phyloP scores from a whole-genome alignment of 2,797 vertebrate genomes.

The Enteromius paludinosus region DNA sequence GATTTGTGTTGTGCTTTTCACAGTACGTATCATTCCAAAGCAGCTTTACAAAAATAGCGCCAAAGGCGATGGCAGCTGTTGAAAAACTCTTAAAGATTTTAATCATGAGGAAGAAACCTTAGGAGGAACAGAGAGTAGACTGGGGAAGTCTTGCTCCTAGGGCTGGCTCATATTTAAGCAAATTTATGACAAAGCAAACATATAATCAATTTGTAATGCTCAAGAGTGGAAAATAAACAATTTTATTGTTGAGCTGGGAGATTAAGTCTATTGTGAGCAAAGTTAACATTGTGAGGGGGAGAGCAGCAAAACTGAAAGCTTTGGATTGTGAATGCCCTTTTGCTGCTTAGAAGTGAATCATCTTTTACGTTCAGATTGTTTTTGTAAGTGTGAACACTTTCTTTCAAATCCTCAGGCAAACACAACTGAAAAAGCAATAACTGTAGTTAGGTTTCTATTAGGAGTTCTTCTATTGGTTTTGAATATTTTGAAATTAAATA shows the following conservation, averaged over 20 bases:
- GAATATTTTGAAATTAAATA: slow-evolving; percentile 48
- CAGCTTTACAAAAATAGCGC: slow-evolving; percentile 15
- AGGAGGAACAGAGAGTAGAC: not conserved
- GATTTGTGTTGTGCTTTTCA: not conserved
- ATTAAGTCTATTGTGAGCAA: slow-evolving; percentile 40
- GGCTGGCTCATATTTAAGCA: not conserved
- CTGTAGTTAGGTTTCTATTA: slow-evolving; percentile 16
- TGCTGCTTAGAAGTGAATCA: slow-evolving; percentile 62
- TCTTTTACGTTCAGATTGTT: slow-evolving; percentile 63
- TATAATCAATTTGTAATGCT: slow-evolving; percentile 22
- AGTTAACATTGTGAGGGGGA: slow-evolving; percentile 40
- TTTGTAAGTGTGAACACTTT: slow-evolving; percentile 57
- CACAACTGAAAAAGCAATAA: slow-evolving; percentile 59
- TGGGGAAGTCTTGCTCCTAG: not conserved
- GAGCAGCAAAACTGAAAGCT: slow-evolving; percentile 36
- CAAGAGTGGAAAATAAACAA: slow-evolving; percentile 23
- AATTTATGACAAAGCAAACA: not conserved
- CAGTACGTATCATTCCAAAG: not conserved
- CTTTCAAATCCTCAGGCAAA: slow-evolving; percentile 64
- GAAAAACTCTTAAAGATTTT: not conserved
- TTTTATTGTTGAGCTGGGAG: slow-evolving; percentile 42
- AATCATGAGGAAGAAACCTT: slow-evolving; percentile 10
- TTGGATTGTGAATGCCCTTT: slow-evolving; percentile 53
- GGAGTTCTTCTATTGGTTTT: slow-evolving; percentile 63
- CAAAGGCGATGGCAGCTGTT: not conserved